A percentile compares a stretch with the other conserved stretches of the same genome.
These are phyloP conservation scores for Theonella swinhoei DNA, from an alignment of 37 sponge, comb jelly and placozoan species.

Conservation along the genomic window DNA sequence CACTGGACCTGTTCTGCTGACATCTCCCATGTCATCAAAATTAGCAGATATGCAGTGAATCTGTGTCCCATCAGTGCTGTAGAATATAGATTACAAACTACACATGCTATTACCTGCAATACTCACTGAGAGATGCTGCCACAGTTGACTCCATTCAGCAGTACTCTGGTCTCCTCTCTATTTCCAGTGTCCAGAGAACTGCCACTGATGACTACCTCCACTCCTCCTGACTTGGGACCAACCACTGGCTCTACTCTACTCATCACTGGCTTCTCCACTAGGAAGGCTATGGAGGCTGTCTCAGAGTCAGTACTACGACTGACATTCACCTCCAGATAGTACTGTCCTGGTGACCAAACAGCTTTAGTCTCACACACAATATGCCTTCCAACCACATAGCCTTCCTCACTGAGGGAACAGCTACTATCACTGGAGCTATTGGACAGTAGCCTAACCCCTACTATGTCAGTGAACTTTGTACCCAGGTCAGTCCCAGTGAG, in stretches of 20 bases:
- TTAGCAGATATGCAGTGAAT: neutral
- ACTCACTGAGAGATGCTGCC: conserved; percentile 16
- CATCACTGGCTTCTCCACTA: conserved; percentile 29
- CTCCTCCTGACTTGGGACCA: conserved; percentile 83
- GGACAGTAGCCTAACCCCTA: neutral
- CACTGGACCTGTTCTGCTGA: neutral
- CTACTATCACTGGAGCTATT: neutral
- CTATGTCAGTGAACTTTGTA: conserved; percentile 16
- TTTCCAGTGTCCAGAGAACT: conserved; percentile 65
- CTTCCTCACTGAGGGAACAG: conserved; percentile 25
- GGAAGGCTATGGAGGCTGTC: neutral
- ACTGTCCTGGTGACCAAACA: neutral
- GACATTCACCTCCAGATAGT: neutral
- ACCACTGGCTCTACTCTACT: conserved; percentile 54
- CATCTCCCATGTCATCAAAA: neutral
- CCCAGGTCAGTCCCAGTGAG: conserved; percentile 79
- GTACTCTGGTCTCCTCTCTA: conserved; percentile 28
- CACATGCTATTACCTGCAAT: neutral
- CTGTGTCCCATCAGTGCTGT: neutral
- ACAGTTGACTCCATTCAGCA: conserved; percentile 35
- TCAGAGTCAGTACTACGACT: neutral
- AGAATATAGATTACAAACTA: neutral
- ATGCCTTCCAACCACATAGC: conserved; percentile 35
- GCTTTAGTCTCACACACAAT: conserved; percentile 33
- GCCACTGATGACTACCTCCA: conserved; percentile 56